Evolutionary conservation across 1,140 invertebrate species (phyloP), one percentile per base, ranked within the genome.

Genomic region (Drosophila nigromelanica): DNA sequence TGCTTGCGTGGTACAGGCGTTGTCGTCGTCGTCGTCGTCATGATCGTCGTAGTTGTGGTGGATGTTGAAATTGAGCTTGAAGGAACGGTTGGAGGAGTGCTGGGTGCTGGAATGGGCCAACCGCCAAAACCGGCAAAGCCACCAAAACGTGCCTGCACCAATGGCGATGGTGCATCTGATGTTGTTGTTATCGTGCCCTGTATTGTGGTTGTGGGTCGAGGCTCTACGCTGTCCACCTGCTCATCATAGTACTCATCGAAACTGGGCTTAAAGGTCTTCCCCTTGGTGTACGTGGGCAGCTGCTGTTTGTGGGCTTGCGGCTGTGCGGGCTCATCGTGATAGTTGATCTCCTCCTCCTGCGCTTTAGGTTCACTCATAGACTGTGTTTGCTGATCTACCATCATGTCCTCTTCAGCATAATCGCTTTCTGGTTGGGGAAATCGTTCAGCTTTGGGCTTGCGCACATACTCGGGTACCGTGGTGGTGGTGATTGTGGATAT

Each of bases 401-500:
- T 12, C 14, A 27, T 60, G 0, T 76, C 77, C 0, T 80, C 85
- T 5, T 83, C 80, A 0, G 56, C 24, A 43, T 86, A 86, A 21
- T 90, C 89, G 10, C 55, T 54, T 4, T 68, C 55, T 4, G 18
- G 1, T 11, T 77, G 79, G 0, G 80, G 73, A 42, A 56, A 80
- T 40, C 80, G 64, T 33, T 89, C 79, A 10, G 89, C 78, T 58
- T 91, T 90, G 21, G 73, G 55, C 55, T 90, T 82, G 3, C 90
- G 89, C 60, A 91, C 77, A 81, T 91, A 91, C 24, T 91, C 81
- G 1, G 90, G 90, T 27, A 91, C 66, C 8, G 76, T 58, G 1
- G 69, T 69, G 0, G 67, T 76, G 14, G 77, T 79, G 14, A 58
- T 71, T 8, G 45, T 58, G 1, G 37, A 12, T 15, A 42, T 18